phyloP scores from a whole-genome alignment of 2,113 vertebrate genomes.

The Rhynchomys soricoides region DNA sequence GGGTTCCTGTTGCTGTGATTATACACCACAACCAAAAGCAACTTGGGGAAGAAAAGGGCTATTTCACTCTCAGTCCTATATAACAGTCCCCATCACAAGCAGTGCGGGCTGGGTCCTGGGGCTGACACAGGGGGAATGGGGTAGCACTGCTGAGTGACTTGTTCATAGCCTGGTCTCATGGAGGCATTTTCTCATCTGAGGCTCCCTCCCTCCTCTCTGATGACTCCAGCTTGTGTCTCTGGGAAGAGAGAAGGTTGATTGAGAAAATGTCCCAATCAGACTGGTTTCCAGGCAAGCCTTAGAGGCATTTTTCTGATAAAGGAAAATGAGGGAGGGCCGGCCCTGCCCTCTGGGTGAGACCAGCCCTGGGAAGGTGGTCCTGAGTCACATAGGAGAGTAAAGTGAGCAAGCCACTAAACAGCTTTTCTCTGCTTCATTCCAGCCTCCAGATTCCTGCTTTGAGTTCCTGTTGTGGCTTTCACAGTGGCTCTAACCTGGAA shows the following conservation, averaged over 20 bases:
- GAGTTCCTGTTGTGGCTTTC: too few relatives aligned
- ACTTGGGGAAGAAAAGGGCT: background rate
- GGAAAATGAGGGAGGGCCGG: background rate
- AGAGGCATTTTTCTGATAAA: background rate
- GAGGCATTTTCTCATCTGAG: background rate
- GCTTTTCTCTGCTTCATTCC: background rate
- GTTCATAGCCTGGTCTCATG: background rate
- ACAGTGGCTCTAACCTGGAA: background rate
- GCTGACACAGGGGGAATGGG: too few relatives aligned
- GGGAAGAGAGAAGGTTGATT: background rate
- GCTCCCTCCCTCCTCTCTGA: background rate
- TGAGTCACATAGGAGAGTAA: background rate
- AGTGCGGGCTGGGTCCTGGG: background rate
- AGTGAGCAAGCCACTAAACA: background rate
- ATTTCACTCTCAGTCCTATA: background rate
- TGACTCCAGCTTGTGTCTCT: background rate
- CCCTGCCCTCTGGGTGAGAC: background rate
- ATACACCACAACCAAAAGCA: background rate
- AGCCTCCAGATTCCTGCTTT: background rate
- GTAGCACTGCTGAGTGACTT: background rate
- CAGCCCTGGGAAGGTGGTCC: background rate
- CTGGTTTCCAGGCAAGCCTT: background rate
- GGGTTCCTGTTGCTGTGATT: background rate
- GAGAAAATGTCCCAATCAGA: background rate
- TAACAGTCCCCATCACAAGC: background rate